phyloP scores from a whole-genome alignment of 2,113 vertebrate genomes.

The Agapornis roseicollis region DNA sequence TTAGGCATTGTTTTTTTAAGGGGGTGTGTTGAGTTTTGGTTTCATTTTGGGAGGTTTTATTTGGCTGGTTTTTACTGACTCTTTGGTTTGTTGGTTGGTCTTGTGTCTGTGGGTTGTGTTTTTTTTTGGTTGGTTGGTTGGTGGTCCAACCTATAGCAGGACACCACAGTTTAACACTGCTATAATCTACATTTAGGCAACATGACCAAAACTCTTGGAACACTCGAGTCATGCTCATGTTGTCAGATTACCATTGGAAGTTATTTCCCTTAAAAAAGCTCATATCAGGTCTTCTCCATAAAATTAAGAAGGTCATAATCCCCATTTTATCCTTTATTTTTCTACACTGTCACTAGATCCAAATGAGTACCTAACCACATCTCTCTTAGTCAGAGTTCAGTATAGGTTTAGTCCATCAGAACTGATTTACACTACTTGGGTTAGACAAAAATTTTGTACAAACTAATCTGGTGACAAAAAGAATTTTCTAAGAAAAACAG shows the following conservation, averaged over 20 bases:
- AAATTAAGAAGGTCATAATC: neutral
- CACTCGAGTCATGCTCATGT: neutral
- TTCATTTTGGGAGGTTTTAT: neutral
- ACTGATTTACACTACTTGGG: neutral
- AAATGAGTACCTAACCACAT: neutral
- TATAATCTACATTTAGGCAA: neutral
- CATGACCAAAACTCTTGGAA: neutral
- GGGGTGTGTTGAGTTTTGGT: neutral
- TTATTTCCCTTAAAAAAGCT: neutral
- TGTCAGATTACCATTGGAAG: neutral
- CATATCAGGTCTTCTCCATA: neutral
- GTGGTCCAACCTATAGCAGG: neutral
- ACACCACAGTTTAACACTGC: neutral
- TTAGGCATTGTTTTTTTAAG: neutral
- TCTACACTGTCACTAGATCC: neutral
- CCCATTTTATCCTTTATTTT: neutral
- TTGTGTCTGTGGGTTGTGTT: neutral
- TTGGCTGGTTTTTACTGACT: neutral
- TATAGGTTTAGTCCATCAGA: neutral
- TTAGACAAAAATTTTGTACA: neutral
- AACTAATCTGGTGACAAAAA: neutral
- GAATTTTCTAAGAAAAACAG: neutral
- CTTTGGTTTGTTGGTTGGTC: neutral
- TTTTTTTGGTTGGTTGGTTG: neutral
- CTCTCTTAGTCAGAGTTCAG: neutral